A percentile compares a stretch with the other conserved stretches of the same genome.
Conservation (phyloP, 1,140 invertebrate genomes). For the Apis laboriosa region DNA sequence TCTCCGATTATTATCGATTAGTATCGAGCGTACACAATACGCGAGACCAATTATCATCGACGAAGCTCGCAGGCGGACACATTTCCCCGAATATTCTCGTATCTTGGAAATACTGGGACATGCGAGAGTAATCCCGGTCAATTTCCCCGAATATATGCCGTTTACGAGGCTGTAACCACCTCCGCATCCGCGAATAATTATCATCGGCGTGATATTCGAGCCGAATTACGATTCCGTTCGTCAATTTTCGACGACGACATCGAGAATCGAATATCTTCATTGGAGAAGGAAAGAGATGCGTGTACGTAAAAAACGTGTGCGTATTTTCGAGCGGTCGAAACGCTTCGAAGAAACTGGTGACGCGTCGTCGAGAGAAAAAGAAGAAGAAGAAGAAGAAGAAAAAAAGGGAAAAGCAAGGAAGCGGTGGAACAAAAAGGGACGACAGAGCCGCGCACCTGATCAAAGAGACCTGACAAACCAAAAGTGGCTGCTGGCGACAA, state of each 20-base stretch:
- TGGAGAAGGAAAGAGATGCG: background rate
- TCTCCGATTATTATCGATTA: background rate
- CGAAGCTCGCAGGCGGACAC: background rate
- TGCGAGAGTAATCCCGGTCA: conserved; percentile 22
- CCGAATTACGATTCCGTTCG: background rate
- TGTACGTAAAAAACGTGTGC: background rate
- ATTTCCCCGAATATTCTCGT: background rate
- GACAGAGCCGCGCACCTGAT: conserved; percentile 43
- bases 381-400: no score
- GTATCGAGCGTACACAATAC: background rate
- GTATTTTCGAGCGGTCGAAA: background rate
- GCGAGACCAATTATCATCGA: conserved; percentile 8
- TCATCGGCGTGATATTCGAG: conserved; percentile 8
- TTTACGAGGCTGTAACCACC: background rate
- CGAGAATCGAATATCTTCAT: no score
- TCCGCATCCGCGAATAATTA: conserved; percentile 16
- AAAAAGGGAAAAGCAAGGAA: background rate
- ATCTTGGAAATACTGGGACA: conserved; percentile 1
- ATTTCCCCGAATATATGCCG: conserved; percentile 17
- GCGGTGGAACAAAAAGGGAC: background rate
- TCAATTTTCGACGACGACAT: background rate
- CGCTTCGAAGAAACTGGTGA: background rate
- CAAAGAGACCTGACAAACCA: conserved; percentile 41
- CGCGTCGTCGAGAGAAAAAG: background rate
- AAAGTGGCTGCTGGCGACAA: conserved; percentile 42